Evolutionary conservation across 2,888 invertebrate genomes (phyloP).

Genomic region (Barypeithes pellucidus): DNA sequence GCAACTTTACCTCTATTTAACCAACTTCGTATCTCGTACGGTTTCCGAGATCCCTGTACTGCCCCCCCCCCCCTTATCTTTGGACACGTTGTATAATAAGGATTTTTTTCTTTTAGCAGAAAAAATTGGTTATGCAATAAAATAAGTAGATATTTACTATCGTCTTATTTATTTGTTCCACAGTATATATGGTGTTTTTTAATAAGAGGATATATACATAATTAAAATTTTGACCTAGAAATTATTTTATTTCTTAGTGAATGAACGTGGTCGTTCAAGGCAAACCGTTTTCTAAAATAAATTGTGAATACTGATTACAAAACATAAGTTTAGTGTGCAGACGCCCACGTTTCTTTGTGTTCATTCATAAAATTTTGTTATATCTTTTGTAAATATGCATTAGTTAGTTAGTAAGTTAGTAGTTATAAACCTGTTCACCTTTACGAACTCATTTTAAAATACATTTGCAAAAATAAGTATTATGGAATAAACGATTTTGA

Average conservation of each 20-base stretch:
- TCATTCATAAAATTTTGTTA: constrained; percentile 52
- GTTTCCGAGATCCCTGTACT: too few species aligned
- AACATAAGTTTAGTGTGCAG: constrained; percentile 35
- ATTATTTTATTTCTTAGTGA: constrained; percentile 42
- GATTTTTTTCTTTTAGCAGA: too few species aligned
- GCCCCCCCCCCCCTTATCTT: too few species aligned
- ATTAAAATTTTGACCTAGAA: constrained; percentile 48
- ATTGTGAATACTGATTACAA: constrained; percentile 44
- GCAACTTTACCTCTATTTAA: too few species aligned
- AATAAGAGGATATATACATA: constrained; percentile 33
- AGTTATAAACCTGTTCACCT: constrained; percentile 42
- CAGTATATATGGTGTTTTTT: constrained; percentile 11
- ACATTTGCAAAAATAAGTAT: not conserved
- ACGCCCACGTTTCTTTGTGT: constrained; percentile 39
- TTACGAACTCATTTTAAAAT: constrained; percentile 18
- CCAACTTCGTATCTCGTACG: too few species aligned
- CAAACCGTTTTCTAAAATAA: constrained; percentile 47
- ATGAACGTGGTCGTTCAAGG: constrained; percentile 50
- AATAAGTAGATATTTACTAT: too few species aligned
- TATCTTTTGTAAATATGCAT: constrained; percentile 43
- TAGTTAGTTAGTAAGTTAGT: constrained; percentile 24
- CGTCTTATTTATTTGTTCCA: too few species aligned
- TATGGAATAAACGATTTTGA: not conserved
- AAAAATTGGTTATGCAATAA: too few species aligned
- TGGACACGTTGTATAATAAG: too few species aligned